Base-by-base conservation (phyloP, 2,113 vertebrate genomes). In the Megalops atlanticus region DNA sequence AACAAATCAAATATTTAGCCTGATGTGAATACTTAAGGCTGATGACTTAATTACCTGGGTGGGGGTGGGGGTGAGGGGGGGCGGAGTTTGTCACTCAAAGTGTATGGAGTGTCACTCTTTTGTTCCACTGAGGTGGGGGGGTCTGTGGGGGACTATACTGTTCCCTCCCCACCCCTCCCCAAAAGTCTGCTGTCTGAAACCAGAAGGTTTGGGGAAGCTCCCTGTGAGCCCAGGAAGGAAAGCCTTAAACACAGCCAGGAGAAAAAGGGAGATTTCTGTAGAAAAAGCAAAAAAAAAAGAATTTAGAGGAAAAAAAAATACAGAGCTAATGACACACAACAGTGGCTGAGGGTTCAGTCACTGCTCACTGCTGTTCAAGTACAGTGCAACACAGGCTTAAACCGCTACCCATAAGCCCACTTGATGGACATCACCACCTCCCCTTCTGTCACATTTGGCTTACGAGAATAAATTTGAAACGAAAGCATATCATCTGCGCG, bases 1-100 rank as follows among this genome's bases (percentile, higher is more conserved):
- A 74, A 81, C 78, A 82, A 85, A 85, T 81, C 81, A 81, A 83
- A 83, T 83, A 84, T 85, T 89, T 86, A 85, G 74, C 80, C 83
- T 86, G 83, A 92, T 87, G 81, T 82, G 86, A 79, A 76, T 89
- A 86, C 85, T 87, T 86, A 85, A 78, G 86, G 80, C 80, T 83
- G 77, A 83, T 80, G 79, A 27, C 68, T 83, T 87, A 71, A 87
- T 81, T 80, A 74, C 45, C 52, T 33, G 33, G n/a, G n/a, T n/a
- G n/a, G n/a, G 39, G 85, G 64, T 24, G 33, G 15, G 49, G 27
- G 0, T 0, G 35, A 43, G 14, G 64, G 27, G 33, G 15, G 49
- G 27, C 0, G 0, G 35, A 43, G 14, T 74, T 83, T 78, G 73
- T 69, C 31, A 39, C 54, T 70, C 58, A 18, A 76, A 27, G 18